Percentiles rank a stretch among this genome's conserved stretches.
phyloP scores from a whole-genome alignment of 1,140 invertebrate genomes.

The Stegodyphus dumicola region DNA sequence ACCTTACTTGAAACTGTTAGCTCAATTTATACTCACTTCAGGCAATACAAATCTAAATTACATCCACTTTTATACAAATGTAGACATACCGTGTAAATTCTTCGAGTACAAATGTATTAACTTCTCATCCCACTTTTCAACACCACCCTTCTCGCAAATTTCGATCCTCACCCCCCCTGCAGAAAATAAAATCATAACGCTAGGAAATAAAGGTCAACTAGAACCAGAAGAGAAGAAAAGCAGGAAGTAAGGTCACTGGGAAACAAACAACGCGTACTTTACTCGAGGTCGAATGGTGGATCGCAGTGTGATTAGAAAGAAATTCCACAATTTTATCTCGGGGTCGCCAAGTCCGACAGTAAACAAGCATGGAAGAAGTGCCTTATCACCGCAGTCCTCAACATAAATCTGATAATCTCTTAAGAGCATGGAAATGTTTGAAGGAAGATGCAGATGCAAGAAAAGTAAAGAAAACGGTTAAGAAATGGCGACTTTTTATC shows the following conservation, averaged over 20 bases:
- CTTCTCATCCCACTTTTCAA: too few species aligned
- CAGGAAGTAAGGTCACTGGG: neutral
- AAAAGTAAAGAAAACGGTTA: neutral
- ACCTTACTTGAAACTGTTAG: too few species aligned
- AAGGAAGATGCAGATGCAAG: neutral
- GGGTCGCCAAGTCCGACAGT: slow-evolving; percentile 21
- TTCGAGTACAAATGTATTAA: too few species aligned
- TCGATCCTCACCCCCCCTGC: too few species aligned
- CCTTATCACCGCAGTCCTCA: slow-evolving; percentile 18
- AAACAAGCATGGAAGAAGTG: slow-evolving; percentile 21
- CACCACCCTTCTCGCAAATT: too few species aligned
- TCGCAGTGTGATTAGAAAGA: neutral
- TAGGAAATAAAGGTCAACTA: too few species aligned
- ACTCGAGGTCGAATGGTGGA: neutral
- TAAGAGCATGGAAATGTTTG: neutral
- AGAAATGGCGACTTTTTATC: neutral
- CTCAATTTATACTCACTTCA: too few species aligned
- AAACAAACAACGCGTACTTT: neutral
- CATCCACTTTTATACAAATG: too few species aligned
- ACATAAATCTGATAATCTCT: slow-evolving; percentile 52
- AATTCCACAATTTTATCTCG: slow-evolving; percentile 42
- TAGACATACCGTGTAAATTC: too few species aligned
- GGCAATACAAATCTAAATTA: too few species aligned
- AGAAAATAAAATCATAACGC: too few species aligned
- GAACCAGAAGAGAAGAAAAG: neutral